Conservation (phyloP, 2,888 invertebrate species). For the Atrina japonica region DNA sequence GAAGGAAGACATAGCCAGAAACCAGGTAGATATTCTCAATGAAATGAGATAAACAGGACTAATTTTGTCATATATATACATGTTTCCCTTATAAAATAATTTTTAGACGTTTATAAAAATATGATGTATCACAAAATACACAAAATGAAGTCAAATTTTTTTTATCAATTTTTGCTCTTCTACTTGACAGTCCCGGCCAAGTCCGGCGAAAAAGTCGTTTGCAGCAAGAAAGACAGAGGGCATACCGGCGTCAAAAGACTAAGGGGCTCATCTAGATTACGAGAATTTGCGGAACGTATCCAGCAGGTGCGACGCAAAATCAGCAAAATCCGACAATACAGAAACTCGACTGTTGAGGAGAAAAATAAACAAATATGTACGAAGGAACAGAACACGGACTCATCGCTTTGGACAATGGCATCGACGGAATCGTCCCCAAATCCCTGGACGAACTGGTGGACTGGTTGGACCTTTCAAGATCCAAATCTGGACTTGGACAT, state of each 20-base stretch:
- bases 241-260: not conserved
- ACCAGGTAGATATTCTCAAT: constrained; percentile 49
- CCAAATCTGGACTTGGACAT: constrained; percentile 42
- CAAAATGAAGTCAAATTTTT: constrained; percentile 1
- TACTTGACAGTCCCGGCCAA: constrained; percentile 41
- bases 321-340: constrained; percentile 21
- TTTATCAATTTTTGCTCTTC: constrained; percentile 19
- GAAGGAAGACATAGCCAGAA: constrained; percentile 56
- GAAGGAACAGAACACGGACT: constrained; percentile 21
- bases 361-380: constrained; percentile 25
- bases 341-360: constrained; percentile 7
- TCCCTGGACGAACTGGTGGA: constrained; percentile 71
- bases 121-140: constrained; percentile 18
- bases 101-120: constrained; percentile 1
- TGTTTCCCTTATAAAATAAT: not conserved
- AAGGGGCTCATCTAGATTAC: not conserved
- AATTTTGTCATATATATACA: not conserved
- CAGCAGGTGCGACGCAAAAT: constrained; percentile 22
- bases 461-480: constrained; percentile 66
- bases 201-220: constrained; percentile 35
- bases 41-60: too few species aligned
- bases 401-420: constrained; percentile 31
- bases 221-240: not conserved
- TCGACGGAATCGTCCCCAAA: constrained; percentile 62
- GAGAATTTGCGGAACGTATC: constrained; percentile 1